These are phyloP conservation scores for Poeciliopsis turrubarensis DNA, from an alignment of 2,113 vertebrate genomes.

Conservation along the genomic window DNA sequence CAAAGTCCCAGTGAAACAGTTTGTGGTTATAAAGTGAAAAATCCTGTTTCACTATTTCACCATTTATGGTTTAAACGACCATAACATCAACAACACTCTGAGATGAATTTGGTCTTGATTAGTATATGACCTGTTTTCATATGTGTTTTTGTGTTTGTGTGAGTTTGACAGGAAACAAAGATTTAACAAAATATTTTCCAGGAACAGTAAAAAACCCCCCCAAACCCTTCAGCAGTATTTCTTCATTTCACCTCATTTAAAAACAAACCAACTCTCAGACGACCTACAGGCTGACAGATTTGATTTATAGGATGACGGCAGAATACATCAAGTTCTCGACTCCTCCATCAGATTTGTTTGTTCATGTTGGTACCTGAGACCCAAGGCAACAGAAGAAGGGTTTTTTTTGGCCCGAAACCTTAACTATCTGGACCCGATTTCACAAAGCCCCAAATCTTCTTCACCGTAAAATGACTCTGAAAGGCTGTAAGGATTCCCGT, in stretches of 20 bases:
- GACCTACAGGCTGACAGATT: neutral
- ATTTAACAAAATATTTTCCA: too few relatives aligned
- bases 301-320: neutral
- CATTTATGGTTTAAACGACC: too few relatives aligned
- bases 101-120: neutral
- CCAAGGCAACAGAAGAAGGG: slow-evolving; percentile 11
- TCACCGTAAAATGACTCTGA: neutral
- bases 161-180: neutral
- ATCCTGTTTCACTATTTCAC: too few relatives aligned
- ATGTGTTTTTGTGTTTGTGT: too few relatives aligned
- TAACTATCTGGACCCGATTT: neutral
- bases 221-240: neutral
- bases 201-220: too few relatives aligned
- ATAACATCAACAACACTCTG: neutral
- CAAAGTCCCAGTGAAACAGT: too few relatives aligned
- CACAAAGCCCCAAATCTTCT: neutral
- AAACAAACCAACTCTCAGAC: neutral
- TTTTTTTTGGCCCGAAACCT: neutral
- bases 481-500: neutral
- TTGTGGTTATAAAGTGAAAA: too few relatives aligned
- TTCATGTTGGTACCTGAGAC: slow-evolving; percentile 46
- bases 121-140: too few relatives aligned
- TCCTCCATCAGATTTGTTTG: slow-evolving; percentile 10
- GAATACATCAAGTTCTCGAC: neutral
- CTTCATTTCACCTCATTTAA: neutral